Percentiles rank a stretch among this genome's conserved stretches.
These are phyloP conservation scores for Corythoichthys intestinalis DNA, from an alignment of 2,113 vertebrate genomes.

Conservation along the genomic window DNA sequence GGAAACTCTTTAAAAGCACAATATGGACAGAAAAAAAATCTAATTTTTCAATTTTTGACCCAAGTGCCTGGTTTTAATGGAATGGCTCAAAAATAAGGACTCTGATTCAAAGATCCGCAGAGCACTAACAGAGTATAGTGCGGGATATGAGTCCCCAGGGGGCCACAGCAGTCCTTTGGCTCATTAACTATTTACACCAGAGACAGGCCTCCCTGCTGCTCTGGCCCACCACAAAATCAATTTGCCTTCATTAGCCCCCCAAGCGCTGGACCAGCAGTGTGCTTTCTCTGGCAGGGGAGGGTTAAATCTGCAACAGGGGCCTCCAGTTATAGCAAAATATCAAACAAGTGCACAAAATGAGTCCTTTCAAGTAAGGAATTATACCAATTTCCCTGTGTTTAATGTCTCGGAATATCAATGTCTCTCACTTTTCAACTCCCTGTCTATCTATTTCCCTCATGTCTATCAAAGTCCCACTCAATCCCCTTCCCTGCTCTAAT, in stretches of 20 bases:
- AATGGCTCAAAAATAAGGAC: conserved; percentile 46
- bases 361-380: conserved; percentile 35
- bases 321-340: conserved; percentile 50
- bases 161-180: conserved; percentile 72
- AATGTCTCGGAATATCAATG: conserved; percentile 39
- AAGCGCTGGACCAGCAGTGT: conserved; percentile 63
- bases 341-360: conserved; percentile 29
- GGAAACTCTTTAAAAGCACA: no score
- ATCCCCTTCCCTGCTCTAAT: conserved; percentile 34
- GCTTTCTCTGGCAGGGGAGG: conserved; percentile 51
- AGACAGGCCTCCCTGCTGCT: conserved; percentile 83
- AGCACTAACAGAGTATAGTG: conserved; percentile 63
- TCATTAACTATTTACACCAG: conserved; percentile 99
- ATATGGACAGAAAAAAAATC: no score
- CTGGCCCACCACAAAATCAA: conserved; percentile 92
- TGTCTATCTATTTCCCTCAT: conserved; percentile 51
- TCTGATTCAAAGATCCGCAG: conserved; percentile 51
- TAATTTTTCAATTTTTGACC: no score
- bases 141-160: conserved; percentile 63
- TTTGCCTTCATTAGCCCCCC: conserved; percentile 87
- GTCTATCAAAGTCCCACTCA: conserved; percentile 60
- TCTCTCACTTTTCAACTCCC: conserved; percentile 49
- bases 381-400: conserved; percentile 24
- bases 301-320: conserved; percentile 47
- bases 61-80: no score